phyloP scores from a whole-genome alignment of 2,888 invertebrate genomes.

The Athrips mouffetella region DNA sequence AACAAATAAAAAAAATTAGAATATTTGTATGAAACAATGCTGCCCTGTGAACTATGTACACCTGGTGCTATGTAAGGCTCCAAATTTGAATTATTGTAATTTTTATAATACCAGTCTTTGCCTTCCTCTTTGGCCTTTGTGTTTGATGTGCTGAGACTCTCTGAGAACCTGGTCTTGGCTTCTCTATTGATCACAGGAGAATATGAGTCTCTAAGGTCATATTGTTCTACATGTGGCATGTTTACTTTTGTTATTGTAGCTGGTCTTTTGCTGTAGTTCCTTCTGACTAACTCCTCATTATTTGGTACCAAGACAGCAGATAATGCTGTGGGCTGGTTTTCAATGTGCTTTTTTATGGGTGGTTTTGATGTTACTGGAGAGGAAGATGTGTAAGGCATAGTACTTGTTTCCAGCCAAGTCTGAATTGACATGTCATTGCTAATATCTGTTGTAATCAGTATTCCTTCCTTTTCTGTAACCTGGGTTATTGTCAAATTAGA shows the following conservation, averaged over 20 bases:
- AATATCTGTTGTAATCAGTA: constrained; percentile 67
- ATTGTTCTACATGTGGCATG: constrained; percentile 57
- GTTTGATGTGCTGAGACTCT: constrained; percentile 52
- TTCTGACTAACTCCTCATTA: constrained; percentile 49
- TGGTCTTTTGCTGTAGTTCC: constrained; percentile 54
- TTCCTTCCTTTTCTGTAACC: constrained; percentile 64
- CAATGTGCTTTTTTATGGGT: constrained; percentile 50
- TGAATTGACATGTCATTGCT: constrained; percentile 66
- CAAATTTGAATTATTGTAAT: constrained; percentile 83
- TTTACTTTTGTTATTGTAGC: constrained; percentile 69
- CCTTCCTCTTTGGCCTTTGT: constrained; percentile 71
- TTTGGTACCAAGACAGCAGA: constrained; percentile 82
- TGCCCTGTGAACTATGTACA: constrained; percentile 42
- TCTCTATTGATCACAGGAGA: constrained; percentile 61
- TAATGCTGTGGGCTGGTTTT: constrained; percentile 70
- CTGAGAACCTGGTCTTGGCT: constrained; percentile 63
- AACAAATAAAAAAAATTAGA: background rate
- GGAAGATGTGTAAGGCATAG: constrained; percentile 43
- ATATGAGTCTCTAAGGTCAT: constrained; percentile 50
- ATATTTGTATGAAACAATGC: background rate
- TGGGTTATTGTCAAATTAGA: constrained; percentile 66
- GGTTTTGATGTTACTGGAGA: constrained; percentile 47
- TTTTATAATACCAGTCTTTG: constrained; percentile 92
- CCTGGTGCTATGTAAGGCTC: constrained; percentile 70
- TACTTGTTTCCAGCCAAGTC: constrained; percentile 62